These are phyloP conservation scores for Amphiprion clarkii DNA, from an alignment of 2,797 vertebrate genomes.

Conservation along the genomic window DNA sequence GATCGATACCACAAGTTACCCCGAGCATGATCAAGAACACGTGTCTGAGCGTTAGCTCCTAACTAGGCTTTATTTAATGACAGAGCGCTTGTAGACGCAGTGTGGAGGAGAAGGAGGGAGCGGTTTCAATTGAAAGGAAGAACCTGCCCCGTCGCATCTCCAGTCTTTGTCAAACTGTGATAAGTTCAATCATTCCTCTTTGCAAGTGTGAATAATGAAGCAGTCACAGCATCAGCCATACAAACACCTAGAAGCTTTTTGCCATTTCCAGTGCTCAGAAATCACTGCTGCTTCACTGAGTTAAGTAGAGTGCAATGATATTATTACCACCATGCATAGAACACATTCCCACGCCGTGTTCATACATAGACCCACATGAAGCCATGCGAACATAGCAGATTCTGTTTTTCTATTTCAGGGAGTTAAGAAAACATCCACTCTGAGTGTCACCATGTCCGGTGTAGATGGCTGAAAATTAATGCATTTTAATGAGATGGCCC, in stretches of 20 bases:
- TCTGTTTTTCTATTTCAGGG: conserved; percentile 37
- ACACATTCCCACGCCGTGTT: neutral
- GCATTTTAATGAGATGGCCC: conserved; percentile 74
- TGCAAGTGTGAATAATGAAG: conserved; percentile 44
- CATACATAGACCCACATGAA: conserved; percentile 6
- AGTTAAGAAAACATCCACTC: conserved; percentile 49
- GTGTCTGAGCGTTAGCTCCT: conserved; percentile 15
- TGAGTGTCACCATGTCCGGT: conserved; percentile 31
- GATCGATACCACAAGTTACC: conserved; percentile 51
- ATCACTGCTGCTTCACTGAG: conserved; percentile 38
- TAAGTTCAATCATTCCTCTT: conserved; percentile 13
- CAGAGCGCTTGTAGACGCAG: neutral
- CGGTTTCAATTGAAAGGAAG: conserved; percentile 8
- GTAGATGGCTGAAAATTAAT: conserved; percentile 57
- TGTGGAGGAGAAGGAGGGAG: neutral
- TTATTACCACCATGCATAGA: neutral
- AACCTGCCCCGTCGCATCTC: neutral
- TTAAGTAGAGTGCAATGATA: conserved; percentile 19
- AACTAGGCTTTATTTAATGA: conserved; percentile 30
- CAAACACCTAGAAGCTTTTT: conserved; percentile 31
- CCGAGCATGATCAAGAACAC: conserved; percentile 36
- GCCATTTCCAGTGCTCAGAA: conserved; percentile 12
- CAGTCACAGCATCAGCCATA: conserved; percentile 13
- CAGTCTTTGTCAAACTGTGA: neutral
- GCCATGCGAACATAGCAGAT: conserved; percentile 23